These are phyloP conservation scores for Dryomyza anilis DNA, from an alignment of 2,888 invertebrate species.

Conservation along the genomic window DNA sequence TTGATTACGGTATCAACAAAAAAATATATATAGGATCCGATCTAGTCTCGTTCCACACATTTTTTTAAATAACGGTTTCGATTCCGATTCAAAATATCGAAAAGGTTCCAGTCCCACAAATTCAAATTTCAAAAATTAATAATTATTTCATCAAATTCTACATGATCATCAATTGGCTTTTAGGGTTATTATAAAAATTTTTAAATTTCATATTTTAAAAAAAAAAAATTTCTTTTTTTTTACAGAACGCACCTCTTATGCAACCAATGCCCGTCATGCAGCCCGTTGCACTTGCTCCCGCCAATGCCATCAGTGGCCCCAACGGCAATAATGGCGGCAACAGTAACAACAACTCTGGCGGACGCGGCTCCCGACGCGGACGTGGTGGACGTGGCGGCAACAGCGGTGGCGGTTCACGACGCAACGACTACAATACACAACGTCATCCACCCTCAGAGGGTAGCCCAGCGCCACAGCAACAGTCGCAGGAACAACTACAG, in stretches of 20 bases:
- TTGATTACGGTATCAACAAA: no score
- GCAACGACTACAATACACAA: constrained; percentile 51
- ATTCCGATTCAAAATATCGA: no score
- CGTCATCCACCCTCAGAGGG: constrained; percentile 46
- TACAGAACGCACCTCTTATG: constrained; percentile 49
- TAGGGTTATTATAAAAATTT: background rate
- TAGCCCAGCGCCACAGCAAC: constrained; percentile 38
- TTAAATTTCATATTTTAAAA: no score
- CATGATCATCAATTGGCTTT: no score
- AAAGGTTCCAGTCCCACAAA: no score
- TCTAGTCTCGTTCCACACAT: no score
- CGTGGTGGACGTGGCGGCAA: constrained; percentile 50
- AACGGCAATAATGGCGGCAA: constrained; percentile 28
- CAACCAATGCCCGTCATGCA: constrained; percentile 47
- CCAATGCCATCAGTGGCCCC: constrained; percentile 36
- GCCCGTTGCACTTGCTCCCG: constrained; percentile 41
- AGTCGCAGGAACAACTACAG: constrained; percentile 40
- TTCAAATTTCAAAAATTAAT: no score
- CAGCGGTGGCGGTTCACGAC: constrained; percentile 49
- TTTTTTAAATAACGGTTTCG: no score
- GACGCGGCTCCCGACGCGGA: constrained; percentile 49
- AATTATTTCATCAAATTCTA: background rate
- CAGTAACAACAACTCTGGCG: constrained; percentile 40
- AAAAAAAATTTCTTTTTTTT: background rate
- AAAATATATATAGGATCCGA: no score